Evolutionary conservation across 2,888 invertebrate species (phyloP).

Genomic region (Acanthoscelides obtectus): DNA sequence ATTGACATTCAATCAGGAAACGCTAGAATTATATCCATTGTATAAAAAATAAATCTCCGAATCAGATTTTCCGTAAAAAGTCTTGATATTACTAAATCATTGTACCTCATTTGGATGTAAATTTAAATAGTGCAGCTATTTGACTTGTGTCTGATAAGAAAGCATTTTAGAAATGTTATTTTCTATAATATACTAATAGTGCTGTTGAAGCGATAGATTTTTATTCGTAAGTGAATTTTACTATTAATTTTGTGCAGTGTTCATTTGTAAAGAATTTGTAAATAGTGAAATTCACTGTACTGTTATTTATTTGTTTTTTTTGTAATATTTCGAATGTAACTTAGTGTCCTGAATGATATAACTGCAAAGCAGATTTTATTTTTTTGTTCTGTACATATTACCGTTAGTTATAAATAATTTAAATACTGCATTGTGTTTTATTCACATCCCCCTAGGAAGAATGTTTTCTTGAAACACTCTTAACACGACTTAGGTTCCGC

Average conservation of each 20-base stretch:
- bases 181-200: background rate
- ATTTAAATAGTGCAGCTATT: background rate
- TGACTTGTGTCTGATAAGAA: background rate
- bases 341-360: slow-evolving; percentile 30
- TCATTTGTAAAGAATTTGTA: background rate
- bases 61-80: no score
- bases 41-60: no score
- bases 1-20: no score
- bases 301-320: slow-evolving; percentile 1
- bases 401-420: slow-evolving; percentile 45
- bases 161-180: background rate
- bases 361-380: slow-evolving; percentile 47
- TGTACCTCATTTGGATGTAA: background rate
- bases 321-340: slow-evolving; percentile 23
- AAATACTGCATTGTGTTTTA: slow-evolving; percentile 7
- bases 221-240: slow-evolving; percentile 1
- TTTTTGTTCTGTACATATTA: slow-evolving; percentile 48
- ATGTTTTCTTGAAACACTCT: no score
- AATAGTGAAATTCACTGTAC: slow-evolving; percentile 1
- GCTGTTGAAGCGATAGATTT: background rate
- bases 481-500: no score
- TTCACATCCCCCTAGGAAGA: background rate
- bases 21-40: no score
- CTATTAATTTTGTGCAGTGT: background rate
- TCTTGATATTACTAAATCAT: background rate